Evolutionary conservation across 2,113 vertebrate genomes (phyloP).

Genomic region (Thamnaconus septentrionalis): DNA sequence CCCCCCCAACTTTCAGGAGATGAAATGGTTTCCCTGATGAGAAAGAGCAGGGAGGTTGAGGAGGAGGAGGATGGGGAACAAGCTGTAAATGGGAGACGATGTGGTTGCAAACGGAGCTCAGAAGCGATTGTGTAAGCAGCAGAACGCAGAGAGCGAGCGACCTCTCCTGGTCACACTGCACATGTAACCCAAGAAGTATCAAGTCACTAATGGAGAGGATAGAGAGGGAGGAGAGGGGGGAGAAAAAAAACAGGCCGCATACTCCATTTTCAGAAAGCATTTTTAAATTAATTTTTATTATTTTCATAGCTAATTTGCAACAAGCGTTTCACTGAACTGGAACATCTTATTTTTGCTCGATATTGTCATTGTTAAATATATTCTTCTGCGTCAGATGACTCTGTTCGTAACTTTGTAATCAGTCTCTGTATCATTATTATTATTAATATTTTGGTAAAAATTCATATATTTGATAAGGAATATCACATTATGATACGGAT

Average conservation of each 20-base stretch:
- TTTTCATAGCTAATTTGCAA: conserved; percentile 85
- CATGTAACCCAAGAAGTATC: neutral
- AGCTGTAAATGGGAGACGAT: neutral
- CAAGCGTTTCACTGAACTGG: conserved; percentile 84
- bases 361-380: conserved; percentile 79
- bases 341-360: conserved; percentile 79
- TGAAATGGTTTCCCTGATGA: conserved; percentile 61
- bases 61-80: conserved; percentile 17
- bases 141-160: conserved; percentile 34
- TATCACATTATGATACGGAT: conserved; percentile 79
- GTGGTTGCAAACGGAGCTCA: too few relatives aligned
- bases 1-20: conserved; percentile 37
- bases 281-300: conserved; percentile 82
- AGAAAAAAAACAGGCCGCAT: conserved; percentile 30
- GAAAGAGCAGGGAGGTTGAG: conserved; percentile 12
- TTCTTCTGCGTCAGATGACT: conserved; percentile 77
- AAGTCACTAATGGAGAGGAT: conserved; percentile 7
- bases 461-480: conserved; percentile 78
- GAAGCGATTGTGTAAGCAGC: too few relatives aligned
- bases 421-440: conserved; percentile 48
- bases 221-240: neutral
- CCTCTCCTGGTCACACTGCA: conserved; percentile 44
- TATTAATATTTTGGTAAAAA: conserved; percentile 73
- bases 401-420: conserved; percentile 72
- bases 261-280: conserved; percentile 69